Evolutionary conservation across 2,113 vertebrate genomes (phyloP), one percentile per base, ranked within the genome.

Genomic region (Ctenodactylus gundi): DNA sequence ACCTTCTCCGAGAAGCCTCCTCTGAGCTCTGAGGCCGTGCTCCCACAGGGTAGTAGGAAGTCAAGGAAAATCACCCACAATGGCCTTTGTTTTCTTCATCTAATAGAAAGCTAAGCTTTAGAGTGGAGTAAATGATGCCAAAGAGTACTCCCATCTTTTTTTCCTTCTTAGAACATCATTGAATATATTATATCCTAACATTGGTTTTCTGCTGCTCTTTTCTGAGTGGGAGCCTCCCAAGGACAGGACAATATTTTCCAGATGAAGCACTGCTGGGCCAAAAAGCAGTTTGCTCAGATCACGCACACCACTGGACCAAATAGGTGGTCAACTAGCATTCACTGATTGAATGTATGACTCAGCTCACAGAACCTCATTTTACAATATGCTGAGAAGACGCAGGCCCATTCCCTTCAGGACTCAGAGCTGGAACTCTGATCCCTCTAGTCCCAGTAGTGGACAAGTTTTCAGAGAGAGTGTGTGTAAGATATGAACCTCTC

Each of bases 401-500:
- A 31, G 36, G 23, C 6, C 46, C 25, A 72, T 34, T 39, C 49
- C 21, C 46, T 21, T 62, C 8, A 5, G 6, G 11, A 68, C 65
- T 57, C 39, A 29, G 17, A 39, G 20, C 17, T 53, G 11, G 31
- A n/a, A 6, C 15, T 27, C 27, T 13, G 31, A 7, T 0, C 1
- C n/a, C 29, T 57, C 67, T 17, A 13, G 34, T 64, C 17, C 77
- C n/a, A 76, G 65, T 21, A 44, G 58, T 17, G 20, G 10, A 7
- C 27, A 60, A 49, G 34, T 44, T 53, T 81, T 1, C 36, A 7
- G 44, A 65, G 58, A 4, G 7, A 1, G 17, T 4, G 21, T 9
- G 0, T 9, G 1, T 9, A n/a, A 11, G 29, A 13, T 18, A 3
- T 13, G 1, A n/a, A 57, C 36, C 2, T 65, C 29, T 17, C 51